A percentile compares a stretch with the other conserved stretches of the same genome.
Conservation (phyloP, 2,797 vertebrate species). For the Pipistrellus kuhlii region DNA sequence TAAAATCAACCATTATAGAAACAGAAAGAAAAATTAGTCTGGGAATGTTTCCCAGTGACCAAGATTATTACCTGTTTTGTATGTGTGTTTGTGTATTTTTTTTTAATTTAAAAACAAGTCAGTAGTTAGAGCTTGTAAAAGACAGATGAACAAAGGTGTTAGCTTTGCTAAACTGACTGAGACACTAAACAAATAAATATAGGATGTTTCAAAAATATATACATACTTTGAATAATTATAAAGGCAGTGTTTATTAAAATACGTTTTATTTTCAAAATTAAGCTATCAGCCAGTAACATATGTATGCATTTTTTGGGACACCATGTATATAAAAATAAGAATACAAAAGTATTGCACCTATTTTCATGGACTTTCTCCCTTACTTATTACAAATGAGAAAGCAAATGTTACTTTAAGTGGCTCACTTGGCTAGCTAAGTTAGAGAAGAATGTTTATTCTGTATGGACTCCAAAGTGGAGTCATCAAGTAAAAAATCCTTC, state of each 20-base stretch:
- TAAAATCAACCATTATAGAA: background rate
- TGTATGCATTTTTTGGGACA: too few relatives aligned
- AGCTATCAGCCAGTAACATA: too few relatives aligned
- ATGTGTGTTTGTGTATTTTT: too few relatives aligned
- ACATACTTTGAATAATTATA: too few relatives aligned
- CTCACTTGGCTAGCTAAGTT: background rate
- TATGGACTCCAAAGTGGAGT: background rate
- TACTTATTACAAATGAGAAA: constrained; percentile 1
- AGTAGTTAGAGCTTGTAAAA: constrained; percentile 2
- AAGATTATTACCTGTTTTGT: background rate
- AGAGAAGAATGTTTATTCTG: background rate
- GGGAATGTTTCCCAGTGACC: background rate
- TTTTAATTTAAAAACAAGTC: background rate
- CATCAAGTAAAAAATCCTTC: background rate
- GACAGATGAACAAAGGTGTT: background rate
- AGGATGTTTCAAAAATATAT: too few relatives aligned
- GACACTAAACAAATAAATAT: constrained; percentile 3
- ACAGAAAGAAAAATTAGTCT: background rate
- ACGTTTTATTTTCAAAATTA: too few relatives aligned
- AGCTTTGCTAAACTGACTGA: background rate
- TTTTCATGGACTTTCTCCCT: background rate
- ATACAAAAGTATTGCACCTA: background rate
- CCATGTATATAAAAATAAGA: background rate
- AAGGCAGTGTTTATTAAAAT: too few relatives aligned
- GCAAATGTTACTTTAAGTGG: background rate